Conservation (phyloP, 2,888 invertebrate species). For the Epinotia bilunana region DNA sequence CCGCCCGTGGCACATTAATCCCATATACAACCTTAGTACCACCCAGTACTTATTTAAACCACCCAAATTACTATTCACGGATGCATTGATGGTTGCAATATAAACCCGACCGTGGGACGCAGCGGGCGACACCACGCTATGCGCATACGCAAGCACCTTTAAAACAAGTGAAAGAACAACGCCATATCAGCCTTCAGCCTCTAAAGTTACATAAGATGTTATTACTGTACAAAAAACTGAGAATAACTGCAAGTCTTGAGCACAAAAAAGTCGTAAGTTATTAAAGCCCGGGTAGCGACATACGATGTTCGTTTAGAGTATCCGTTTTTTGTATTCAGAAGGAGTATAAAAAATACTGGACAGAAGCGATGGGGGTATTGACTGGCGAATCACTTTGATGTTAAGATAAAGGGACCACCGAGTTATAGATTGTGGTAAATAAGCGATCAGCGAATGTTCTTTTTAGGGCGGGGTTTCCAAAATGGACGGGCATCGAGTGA, state of each 20-base stretch:
- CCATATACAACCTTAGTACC: conserved; percentile 2
- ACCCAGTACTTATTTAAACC: not conserved
- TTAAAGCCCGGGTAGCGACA: not conserved
- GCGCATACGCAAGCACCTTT: conserved; percentile 33
- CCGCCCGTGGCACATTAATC: not conserved
- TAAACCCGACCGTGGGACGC: conserved; percentile 43
- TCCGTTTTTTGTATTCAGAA: conserved; percentile 14
- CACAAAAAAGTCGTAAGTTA: not conserved
- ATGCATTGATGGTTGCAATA: conserved; percentile 34
- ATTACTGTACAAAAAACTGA: not conserved
- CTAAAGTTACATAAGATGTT: not conserved
- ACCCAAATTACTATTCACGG: conserved; percentile 25
- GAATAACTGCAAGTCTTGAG: not conserved
- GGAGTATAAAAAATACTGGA: conserved; percentile 25
- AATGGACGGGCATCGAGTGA: too few relatives aligned
- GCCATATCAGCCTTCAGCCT: not conserved
- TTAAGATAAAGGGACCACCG: conserved; percentile 29
- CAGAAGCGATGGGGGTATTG: conserved; percentile 15
- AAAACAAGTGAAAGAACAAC: not conserved
- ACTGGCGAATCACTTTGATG: conserved; percentile 29
- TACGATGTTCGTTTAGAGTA: not conserved
- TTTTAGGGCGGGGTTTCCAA: not conserved
- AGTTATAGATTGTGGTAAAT: not conserved
- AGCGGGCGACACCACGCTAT: conserved; percentile 11
- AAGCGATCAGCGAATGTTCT: not conserved